Evolutionary conservation across 2,797 vertebrate genomes (phyloP).

Genomic region (Coranthus polyacanthus): DNA sequence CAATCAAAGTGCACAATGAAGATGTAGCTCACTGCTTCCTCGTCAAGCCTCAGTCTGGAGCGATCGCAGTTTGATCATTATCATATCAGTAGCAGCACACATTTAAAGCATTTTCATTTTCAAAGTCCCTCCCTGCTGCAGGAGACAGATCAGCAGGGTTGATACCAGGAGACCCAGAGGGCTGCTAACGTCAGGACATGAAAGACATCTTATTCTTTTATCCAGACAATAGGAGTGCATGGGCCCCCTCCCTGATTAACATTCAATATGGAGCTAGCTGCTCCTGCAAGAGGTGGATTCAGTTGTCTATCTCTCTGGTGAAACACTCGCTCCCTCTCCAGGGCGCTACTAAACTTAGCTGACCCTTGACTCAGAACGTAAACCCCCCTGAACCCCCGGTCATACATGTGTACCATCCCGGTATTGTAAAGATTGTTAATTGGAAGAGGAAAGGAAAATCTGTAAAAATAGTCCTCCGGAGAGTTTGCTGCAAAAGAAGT

Average conservation of each 20-base stretch:
- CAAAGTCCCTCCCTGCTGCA: conserved; percentile 28
- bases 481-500: conserved; percentile 7
- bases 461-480: conserved; percentile 3
- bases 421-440: conserved; percentile 38
- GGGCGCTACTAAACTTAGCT: conserved; percentile 58
- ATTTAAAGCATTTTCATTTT: conserved; percentile 37
- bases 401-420: conserved; percentile 13
- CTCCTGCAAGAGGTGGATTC: conserved; percentile 37
- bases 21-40: not conserved
- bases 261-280: conserved; percentile 46
- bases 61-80: conserved; percentile 41
- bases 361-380: conserved; percentile 51
- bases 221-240: conserved; percentile 54
- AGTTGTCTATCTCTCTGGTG: conserved; percentile 46
- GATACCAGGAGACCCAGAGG: conserved; percentile 49
- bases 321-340: conserved; percentile 54
- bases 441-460: conserved; percentile 40
- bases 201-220: conserved; percentile 63
- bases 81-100: conserved; percentile 33
- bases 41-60: not conserved
- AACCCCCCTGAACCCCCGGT: conserved; percentile 24
- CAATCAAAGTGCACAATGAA: conserved; percentile 12
- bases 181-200: conserved; percentile 43
- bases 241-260: conserved; percentile 41
- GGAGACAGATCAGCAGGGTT: conserved; percentile 42